Base-by-base conservation (phyloP, 2,797 vertebrate genomes). In the Gymnothorax reevesii region DNA sequence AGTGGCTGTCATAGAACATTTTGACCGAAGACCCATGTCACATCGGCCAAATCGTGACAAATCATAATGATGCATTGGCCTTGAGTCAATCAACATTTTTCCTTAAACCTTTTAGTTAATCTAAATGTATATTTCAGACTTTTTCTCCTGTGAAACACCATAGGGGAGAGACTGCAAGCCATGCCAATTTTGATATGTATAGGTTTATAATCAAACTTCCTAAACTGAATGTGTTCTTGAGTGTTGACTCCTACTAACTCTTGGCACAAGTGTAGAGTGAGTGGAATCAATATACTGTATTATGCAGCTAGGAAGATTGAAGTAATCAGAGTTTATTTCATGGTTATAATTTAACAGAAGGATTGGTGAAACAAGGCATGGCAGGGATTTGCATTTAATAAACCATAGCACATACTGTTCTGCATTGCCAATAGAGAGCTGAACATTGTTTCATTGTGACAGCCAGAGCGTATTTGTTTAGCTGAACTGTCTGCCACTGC, bases 21-120 rank as follows among this genome's bases (percentile, higher is more conserved):
- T 79, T 66, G 77, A 52, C 64, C 55, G 86, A 88, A 89, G 1
- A 54, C 71, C 55, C 49, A 42, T 73, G 90, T 57, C 25, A 77
- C 71, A 57, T 25, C 60, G 75, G 77, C 54, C 22, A 71, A 3
- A 12, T 77, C 52, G n/a, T 80, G 49, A 15, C 55, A 80, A 22
- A 52, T 0, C 89, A 89, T 92, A 87, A 88, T 1, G 57, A 60
- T 87, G 82, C 69, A 62, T 88, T 64, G 87, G 87, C 92, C 88
- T 27, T 0, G 83, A 85, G 0, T 84, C 22, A 71, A 10, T 73
- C n/a, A 33, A 13, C 69, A 88, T 91, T 90, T 92, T 12, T 49
- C 4, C 42, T 77, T 49, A 42, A 42, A 49, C n/a, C 25, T 77
- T 77, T 77, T 22, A 22, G 15, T 22, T 64, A 64, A 77, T 12